Conservation (phyloP, 2,888 invertebrate genomes). For the Hofmannophila pseudospretella region DNA sequence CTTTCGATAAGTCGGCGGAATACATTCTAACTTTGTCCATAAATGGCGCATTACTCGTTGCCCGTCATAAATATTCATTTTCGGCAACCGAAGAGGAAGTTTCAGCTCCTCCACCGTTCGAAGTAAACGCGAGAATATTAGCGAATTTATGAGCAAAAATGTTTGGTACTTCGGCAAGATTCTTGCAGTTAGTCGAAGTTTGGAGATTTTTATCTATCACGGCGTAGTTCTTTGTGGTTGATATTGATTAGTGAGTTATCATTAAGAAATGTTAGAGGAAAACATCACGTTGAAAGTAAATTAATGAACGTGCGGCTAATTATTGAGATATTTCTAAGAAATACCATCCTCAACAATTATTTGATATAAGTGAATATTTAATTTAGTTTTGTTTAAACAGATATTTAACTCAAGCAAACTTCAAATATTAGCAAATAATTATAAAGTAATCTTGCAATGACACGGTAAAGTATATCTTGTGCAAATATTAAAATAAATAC, state of each 20-base stretch:
- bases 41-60: constrained; percentile 69
- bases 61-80: constrained; percentile 75
- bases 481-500: too few relatives aligned
- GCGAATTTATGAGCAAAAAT: constrained; percentile 72
- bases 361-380: too few relatives aligned
- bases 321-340: too few relatives aligned
- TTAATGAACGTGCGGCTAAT: too few relatives aligned
- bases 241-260: background rate
- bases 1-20: constrained; percentile 55
- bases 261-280: too few relatives aligned
- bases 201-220: constrained; percentile 17
- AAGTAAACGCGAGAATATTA: constrained; percentile 65
- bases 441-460: too few relatives aligned
- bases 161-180: constrained; percentile 47
- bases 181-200: constrained; percentile 21
- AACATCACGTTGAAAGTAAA: too few relatives aligned
- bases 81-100: constrained; percentile 65
- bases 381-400: too few relatives aligned
- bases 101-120: constrained; percentile 54
- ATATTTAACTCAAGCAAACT: too few relatives aligned
- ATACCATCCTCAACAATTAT: too few relatives aligned
- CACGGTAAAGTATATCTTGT: too few relatives aligned
- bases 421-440: too few relatives aligned
- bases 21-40: constrained; percentile 69
- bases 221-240: background rate